These are phyloP conservation scores for Trypoxylon attenuatum DNA, from an alignment of 2,888 invertebrate genomes.

Conservation along the genomic window DNA sequence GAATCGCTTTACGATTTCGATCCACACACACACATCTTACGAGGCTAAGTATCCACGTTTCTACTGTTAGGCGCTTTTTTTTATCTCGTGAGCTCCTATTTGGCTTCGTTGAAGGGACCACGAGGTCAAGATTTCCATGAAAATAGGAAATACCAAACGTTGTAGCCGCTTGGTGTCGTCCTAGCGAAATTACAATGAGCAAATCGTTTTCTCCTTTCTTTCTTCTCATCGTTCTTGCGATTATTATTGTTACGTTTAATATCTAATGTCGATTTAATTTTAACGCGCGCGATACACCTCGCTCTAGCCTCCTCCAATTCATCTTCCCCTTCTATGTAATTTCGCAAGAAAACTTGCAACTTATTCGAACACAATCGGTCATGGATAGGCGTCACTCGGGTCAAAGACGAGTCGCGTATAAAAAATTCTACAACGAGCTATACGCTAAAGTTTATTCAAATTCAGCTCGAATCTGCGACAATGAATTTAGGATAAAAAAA, in stretches of 20 bases:
- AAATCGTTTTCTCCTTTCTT: conserved; percentile 19
- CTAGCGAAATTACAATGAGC: conserved; percentile 25
- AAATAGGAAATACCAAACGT: neutral
- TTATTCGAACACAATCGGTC: too few species aligned
- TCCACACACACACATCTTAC: too few species aligned
- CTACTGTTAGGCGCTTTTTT: conserved; percentile 21
- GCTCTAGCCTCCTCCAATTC: too few species aligned
- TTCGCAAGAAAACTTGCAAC: too few species aligned
- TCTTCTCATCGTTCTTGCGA: neutral
- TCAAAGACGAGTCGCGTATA: conserved; percentile 19
- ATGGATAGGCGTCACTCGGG: too few species aligned
- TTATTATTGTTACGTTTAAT: too few species aligned
- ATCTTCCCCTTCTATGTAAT: too few species aligned
- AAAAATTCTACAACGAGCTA: conserved; percentile 21
- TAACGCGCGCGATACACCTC: conserved; percentile 4
- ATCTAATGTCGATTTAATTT: conserved; percentile 1
- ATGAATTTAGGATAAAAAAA: too few species aligned
- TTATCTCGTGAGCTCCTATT: conserved; percentile 35
- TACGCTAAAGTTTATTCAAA: too few species aligned
- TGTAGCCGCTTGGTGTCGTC: neutral
- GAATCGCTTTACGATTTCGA: too few species aligned
- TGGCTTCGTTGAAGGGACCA: conserved; percentile 35
- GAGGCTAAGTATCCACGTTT: neutral
- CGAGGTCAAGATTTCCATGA: conserved; percentile 4
- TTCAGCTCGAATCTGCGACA: too few species aligned